Conservation (phyloP, 2,888 invertebrate species). For the Dasysyrphus tricinctus region DNA sequence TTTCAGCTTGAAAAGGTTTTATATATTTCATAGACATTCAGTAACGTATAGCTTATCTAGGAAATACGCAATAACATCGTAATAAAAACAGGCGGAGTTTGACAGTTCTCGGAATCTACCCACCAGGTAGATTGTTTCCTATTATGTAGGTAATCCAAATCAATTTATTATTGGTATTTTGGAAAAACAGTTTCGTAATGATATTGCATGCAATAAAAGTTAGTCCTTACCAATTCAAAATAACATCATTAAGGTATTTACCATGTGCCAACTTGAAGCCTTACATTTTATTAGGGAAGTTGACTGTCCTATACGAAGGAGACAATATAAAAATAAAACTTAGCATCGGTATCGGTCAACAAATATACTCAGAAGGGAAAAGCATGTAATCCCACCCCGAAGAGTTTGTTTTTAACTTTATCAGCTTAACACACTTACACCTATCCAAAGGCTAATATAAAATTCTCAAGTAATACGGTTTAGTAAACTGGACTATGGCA, state of each 20-base stretch:
- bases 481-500: no score
- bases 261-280: not conserved
- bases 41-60: not conserved
- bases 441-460: no score
- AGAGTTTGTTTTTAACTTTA: no score
- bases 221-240: not conserved
- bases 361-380: not conserved
- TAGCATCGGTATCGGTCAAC: not conserved
- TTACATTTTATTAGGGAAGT: not conserved
- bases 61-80: not conserved
- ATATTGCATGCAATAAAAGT: not conserved
- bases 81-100: not conserved
- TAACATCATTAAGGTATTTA: not conserved
- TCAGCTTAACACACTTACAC: no score
- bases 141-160: not conserved
- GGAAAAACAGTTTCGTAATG: not conserved
- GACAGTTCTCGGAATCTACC: not conserved
- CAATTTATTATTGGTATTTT: not conserved
- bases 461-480: no score
- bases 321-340: not conserved
- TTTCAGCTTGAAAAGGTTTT: not conserved
- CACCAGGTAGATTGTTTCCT: not conserved
- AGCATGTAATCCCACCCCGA: not conserved
- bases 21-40: not conserved
- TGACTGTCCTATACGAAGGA: not conserved